Conservation (phyloP, 1,140 invertebrate species). For the Gryllus bimaculatus region DNA sequence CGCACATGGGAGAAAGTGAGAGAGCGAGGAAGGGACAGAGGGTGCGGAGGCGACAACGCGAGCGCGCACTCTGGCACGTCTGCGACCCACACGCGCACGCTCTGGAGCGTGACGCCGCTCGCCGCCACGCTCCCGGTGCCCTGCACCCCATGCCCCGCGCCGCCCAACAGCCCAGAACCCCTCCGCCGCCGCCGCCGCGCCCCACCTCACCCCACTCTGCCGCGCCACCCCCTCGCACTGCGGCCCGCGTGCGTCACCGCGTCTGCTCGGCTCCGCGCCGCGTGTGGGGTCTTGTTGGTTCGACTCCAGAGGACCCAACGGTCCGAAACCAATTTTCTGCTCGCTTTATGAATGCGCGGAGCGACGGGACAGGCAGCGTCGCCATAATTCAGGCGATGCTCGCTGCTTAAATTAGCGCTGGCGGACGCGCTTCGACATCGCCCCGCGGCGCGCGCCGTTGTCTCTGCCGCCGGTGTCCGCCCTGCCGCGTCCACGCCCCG, state of each 20-base stretch:
- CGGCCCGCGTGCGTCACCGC: background rate
- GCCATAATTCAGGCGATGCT: background rate
- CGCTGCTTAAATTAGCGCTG: background rate
- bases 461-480: background rate
- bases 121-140: background rate
- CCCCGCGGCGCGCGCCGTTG: background rate
- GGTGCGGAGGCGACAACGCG: background rate
- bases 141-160: no score
- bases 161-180: background rate
- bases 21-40: background rate
- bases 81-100: background rate
- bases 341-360: background rate
- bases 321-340: background rate
- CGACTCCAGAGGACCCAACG: background rate
- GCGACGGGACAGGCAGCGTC: background rate
- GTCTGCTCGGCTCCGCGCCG: background rate
- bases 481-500: no score
- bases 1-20: no score
- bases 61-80: background rate
- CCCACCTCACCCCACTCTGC: background rate
- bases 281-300: background rate
- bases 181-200: background rate
- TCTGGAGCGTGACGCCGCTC: background rate
- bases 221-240: no score
- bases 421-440: background rate